Conservation (phyloP, 2,113 vertebrate species). For the Psilopogon haemacephalus region DNA sequence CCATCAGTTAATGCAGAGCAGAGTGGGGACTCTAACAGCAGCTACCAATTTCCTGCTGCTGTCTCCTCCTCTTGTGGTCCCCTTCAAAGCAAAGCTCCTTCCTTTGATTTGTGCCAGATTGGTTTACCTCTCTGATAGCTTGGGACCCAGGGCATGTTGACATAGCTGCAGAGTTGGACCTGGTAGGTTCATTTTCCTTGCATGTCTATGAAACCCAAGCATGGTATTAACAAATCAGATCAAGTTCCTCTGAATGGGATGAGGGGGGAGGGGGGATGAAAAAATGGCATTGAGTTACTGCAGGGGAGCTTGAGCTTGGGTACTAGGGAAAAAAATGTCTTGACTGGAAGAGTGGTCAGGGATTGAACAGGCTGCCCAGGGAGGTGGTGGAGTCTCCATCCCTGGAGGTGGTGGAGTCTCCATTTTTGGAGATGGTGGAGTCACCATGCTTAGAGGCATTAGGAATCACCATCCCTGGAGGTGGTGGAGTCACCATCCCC, state of each 20-base stretch:
- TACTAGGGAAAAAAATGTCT: too few relatives aligned
- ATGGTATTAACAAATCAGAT: background rate
- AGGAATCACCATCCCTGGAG: too few relatives aligned
- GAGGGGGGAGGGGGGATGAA: too few relatives aligned
- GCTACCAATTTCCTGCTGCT: background rate
- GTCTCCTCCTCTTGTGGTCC: background rate
- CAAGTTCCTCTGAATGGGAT: background rate
- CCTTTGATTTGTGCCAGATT: background rate
- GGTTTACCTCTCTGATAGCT: background rate
- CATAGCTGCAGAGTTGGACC: background rate
- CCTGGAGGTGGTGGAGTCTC: background rate
- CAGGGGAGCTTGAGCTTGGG: too few relatives aligned
- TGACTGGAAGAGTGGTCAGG: too few relatives aligned
- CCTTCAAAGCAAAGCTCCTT: background rate
- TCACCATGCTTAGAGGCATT: too few relatives aligned
- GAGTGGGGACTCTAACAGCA: background rate
- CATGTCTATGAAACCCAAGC: background rate
- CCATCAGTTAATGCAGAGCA: background rate
- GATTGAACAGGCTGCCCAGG: too few relatives aligned
- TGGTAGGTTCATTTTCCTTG: background rate
- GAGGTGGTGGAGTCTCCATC: too few relatives aligned
- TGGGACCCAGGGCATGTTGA: background rate
- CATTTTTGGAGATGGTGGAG: too few relatives aligned
- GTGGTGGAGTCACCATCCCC: background rate
- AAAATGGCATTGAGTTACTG: too few relatives aligned